These are phyloP conservation scores for Notoglanidium macrostoma DNA, from an alignment of 2,797 vertebrate species.

Conservation along the genomic window DNA sequence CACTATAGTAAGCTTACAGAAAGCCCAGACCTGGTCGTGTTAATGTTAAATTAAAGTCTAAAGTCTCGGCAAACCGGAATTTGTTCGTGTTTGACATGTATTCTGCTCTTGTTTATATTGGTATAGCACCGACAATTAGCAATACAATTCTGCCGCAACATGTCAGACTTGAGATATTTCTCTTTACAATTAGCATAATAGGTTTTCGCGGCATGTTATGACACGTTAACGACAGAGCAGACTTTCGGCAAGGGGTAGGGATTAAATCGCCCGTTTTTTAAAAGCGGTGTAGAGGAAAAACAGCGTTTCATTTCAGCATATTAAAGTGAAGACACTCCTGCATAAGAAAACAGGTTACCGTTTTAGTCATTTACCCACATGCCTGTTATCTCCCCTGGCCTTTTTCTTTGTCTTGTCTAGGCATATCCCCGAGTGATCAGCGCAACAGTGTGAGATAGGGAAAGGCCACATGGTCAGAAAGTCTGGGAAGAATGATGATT, in stretches of 20 bases:
- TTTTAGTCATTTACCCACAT: constrained; percentile 69
- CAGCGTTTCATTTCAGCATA: not conserved
- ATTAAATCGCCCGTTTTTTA: not conserved
- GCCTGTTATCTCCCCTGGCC: constrained; percentile 58
- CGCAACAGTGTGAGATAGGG: constrained; percentile 63
- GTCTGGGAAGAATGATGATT: constrained; percentile 62
- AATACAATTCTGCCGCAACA: too few species aligned
- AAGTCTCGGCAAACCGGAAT: not conserved
- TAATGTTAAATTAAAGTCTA: not conserved
- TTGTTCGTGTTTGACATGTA: too few species aligned
- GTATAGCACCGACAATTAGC: not conserved
- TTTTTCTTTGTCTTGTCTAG: constrained; percentile 70
- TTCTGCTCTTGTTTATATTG: not conserved
- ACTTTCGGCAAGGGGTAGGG: not conserved
- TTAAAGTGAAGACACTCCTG: constrained; percentile 22
- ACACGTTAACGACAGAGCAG: not conserved
- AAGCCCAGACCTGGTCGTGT: not conserved
- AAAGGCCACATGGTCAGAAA: constrained; percentile 63
- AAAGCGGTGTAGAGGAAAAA: not conserved
- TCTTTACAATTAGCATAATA: not conserved
- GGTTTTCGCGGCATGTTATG: not conserved
- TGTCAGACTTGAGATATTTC: not conserved
- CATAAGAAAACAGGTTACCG: constrained; percentile 6
- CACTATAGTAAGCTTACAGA: not conserved
- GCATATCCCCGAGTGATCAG: constrained; percentile 67